Base-by-base conservation (phyloP, 1,140 invertebrate genomes). In the Aethina tumida region DNA sequence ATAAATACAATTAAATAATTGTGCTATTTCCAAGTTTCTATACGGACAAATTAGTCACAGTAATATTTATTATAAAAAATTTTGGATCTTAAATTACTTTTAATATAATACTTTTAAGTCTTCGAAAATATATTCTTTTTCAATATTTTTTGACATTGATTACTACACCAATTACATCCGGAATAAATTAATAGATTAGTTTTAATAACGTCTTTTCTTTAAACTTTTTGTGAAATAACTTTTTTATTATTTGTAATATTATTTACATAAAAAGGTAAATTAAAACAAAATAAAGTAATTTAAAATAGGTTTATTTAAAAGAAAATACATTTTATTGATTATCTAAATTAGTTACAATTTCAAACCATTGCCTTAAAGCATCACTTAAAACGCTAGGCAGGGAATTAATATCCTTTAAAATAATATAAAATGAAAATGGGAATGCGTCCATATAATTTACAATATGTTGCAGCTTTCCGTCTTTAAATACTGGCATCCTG, bases 341-440 rank as follows among this genome's bases (percentile, higher is more conserved):
- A 47, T 68, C 67, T 43, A 65, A 71, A 56, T 75, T 78, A 20
- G 84, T 82, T 8, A 94, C 88, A 35, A 97, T 64, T 74, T 99
- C 94, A 64, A 99, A 98, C 96, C 96, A 99, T 60, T 99, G 95
- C 42, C 94, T 67, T 24, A 99, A 68, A 2, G 95, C 94, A 65
- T 99, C 95, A 53, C 92, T 90, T 4, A 99, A 65, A 4, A 96
- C 86, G 29, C 72, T 67, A 1, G 96, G 95, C 35, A 99, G 64
- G 18, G 79, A 76, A 40, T 81, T 77, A 41, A 97, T 80, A 56
- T 97, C 86, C 35, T 87, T 66, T 4, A 99, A 69, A 49, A 99
- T 86, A 14, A 98, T 74, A 62, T 98, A 99, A 68, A 94, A 98
- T n/a, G 94, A 93, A 59, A 99, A 99, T 4, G 96, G 96, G 63